Conservation (phyloP, 64 coral and sea anemone species). For the Stichodactyla helianthus region DNA sequence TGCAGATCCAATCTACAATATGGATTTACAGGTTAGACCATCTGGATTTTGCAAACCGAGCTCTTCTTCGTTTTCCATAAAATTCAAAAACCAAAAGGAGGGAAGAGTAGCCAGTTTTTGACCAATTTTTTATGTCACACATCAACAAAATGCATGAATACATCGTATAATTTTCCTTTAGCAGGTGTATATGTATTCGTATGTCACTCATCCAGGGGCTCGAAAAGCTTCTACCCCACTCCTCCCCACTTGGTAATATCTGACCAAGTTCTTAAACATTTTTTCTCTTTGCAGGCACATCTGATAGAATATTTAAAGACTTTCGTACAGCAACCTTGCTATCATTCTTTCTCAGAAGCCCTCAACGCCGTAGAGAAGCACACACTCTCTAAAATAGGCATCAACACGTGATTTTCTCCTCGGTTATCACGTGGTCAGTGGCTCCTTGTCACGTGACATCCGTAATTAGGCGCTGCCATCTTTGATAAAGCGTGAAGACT, state of each 20-base stretch:
- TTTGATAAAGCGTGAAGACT: neutral
- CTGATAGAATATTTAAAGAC: constrained; percentile 63
- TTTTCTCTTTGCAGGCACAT: constrained; percentile 54
- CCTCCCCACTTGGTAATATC: too few relatives aligned
- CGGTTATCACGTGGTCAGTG: neutral
- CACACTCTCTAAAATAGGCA: constrained; percentile 74
- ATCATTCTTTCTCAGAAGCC: constrained; percentile 66
- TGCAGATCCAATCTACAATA: constrained; percentile 62
- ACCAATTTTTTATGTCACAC: too few relatives aligned
- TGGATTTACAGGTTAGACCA: constrained; percentile 70
- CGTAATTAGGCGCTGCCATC: neutral
- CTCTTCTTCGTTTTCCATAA: too few relatives aligned
- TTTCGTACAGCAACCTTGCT: constrained; percentile 69
- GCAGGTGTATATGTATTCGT: too few relatives aligned
- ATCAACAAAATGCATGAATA: too few relatives aligned
- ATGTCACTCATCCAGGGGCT: too few relatives aligned
- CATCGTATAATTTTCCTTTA: too few relatives aligned
- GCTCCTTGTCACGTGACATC: neutral
- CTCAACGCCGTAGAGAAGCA: constrained; percentile 80
- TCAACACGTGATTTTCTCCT: neutral
- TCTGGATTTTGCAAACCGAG: too few relatives aligned
- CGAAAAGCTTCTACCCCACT: too few relatives aligned
- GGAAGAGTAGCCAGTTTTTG: too few relatives aligned
- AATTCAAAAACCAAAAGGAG: too few relatives aligned
- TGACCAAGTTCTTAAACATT: neutral